Percentiles rank a stretch among this genome's conserved stretches.
These are phyloP conservation scores for Molossus molossus DNA, from an alignment of 2,797 vertebrate genomes.

Conservation along the genomic window DNA sequence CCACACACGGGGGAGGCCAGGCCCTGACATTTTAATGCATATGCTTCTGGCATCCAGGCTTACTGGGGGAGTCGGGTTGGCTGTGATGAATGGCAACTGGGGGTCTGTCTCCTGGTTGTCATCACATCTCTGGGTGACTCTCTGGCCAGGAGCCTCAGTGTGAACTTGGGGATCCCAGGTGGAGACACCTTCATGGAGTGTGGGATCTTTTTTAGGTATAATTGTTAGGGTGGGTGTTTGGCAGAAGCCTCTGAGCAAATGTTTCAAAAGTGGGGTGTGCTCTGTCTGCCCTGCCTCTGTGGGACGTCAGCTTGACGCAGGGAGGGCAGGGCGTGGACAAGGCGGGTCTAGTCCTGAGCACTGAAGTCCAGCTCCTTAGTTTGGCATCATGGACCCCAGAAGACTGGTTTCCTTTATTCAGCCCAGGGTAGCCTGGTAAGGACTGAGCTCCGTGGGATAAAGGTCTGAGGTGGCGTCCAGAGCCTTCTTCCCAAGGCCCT, in stretches of 20 bases:
- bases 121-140: not conserved
- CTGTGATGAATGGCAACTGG: not conserved
- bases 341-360: not conserved
- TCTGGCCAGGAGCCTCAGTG: not conserved
- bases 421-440: not conserved
- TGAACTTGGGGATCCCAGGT: not conserved
- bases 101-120: not conserved
- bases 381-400: not conserved
- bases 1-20: not conserved
- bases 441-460: not conserved
- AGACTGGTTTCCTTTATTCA: not conserved
- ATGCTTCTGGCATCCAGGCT: not conserved
- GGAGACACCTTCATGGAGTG: not conserved
- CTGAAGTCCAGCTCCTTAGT: not conserved
- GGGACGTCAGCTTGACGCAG: not conserved
- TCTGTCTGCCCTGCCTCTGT: fast-evolving
- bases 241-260: not conserved
- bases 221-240: not conserved
- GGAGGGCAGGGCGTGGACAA: not conserved
- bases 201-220: not conserved
- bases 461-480: not conserved
- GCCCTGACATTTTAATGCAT: not conserved
- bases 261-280: not conserved
- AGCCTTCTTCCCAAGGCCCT: not conserved
- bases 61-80: not conserved